Evolutionary conservation across 2,113 vertebrate genomes (phyloP).

Genomic region (Brachypteracias leptosomus): DNA sequence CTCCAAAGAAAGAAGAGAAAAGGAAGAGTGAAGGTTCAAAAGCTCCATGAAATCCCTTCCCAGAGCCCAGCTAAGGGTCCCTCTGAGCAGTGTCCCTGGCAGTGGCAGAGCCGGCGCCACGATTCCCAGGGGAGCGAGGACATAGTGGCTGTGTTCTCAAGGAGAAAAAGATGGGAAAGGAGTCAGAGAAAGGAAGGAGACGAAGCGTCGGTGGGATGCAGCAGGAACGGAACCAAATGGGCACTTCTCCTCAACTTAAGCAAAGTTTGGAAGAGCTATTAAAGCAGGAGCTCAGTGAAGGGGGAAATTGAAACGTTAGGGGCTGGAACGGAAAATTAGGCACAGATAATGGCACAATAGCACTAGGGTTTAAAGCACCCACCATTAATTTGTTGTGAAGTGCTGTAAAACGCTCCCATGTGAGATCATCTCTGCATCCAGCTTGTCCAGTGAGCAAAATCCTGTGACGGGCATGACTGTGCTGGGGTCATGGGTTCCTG

Average conservation of each 20-base stretch:
- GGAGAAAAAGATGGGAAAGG: not conserved
- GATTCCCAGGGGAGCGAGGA: not conserved
- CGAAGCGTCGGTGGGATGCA: not conserved
- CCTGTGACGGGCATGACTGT: not conserved
- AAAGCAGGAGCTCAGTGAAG: conserved; percentile 10
- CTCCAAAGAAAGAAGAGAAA: not conserved
- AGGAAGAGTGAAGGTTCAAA: not conserved
- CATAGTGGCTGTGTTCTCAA: not conserved
- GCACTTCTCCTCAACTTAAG: not conserved
- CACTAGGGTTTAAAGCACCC: not conserved
- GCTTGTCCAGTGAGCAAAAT: not conserved
- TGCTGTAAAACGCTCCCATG: not conserved
- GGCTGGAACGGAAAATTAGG: not conserved
- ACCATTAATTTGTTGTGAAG: not conserved
- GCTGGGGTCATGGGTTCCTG: not conserved
- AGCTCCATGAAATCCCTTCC: not conserved
- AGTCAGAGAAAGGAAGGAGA: not conserved
- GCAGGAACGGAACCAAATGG: not conserved
- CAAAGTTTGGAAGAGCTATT: not conserved
- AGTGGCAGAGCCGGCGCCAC: fast-evolving
- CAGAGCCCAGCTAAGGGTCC: not conserved
- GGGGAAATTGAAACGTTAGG: not conserved
- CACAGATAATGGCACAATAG: not conserved
- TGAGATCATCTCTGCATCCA: not conserved
- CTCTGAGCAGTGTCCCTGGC: not conserved